Evolutionary conservation across 1,140 invertebrate species (phyloP), one percentile per base, ranked within the genome.

Genomic region (Drosophila elegans): DNA sequence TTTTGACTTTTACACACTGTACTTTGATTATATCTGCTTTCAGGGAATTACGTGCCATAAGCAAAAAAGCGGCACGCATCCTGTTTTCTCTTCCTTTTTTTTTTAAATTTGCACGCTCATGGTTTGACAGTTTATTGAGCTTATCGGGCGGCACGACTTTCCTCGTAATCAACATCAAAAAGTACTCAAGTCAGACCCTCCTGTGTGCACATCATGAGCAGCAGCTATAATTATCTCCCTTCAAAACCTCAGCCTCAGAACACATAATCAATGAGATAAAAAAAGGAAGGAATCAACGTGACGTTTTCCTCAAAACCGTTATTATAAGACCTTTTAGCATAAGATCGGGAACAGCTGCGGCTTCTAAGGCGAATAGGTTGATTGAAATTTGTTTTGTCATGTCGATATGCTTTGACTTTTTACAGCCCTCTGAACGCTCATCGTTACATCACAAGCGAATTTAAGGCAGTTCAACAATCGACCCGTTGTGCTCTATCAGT

Each of bases 1-100:
- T 21, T 21, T 21, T 21, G 16, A 21, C 16, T 21, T 90, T 90
- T 84, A 90, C 85, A 85, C 84, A 89, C 90, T 89, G 84, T 90
- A 90, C 77, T 89, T 89, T 90, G 80, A 89, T 89, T 90, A 89
- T 77, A 90, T 89, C 84, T 77, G 74, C 75, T 88, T 86, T 88
- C 82, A 76, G 75, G 67, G 72, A 56, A 74, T 90, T 80, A 89
- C 84, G 85, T 90, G 74, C 77, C 49, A 16, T 45, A 42, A 55
- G 48, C 45, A 16, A 67, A 61, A 12, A 67, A 62, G 60, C 55
- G 59, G 53, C 73, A 80, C 82, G 83, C 74, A 86, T 88, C 83
- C 78, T 86, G 82, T 82, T 82, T 41, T 38, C 36, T n/a, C 32
- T 41, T 78, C 60, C 63, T 55, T 73, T 62, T 68, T 73, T 62